A percentile compares a stretch with the other conserved stretches of the same genome.
These are phyloP conservation scores for Temnothorax ravouxi DNA, from an alignment of 2,888 invertebrate genomes.

Conservation along the genomic window DNA sequence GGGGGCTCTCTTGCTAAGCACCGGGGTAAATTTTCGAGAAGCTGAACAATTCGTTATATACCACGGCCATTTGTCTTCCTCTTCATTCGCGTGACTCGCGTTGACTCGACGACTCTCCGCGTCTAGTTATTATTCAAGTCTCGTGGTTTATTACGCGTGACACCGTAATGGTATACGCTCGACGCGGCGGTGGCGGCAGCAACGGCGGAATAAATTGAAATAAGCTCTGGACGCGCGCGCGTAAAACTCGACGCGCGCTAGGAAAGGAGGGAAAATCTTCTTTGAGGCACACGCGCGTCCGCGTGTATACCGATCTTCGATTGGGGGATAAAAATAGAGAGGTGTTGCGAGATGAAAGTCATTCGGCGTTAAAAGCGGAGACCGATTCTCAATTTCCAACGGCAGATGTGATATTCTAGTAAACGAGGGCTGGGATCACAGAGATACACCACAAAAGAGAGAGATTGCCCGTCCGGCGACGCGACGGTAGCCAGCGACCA, in stretches of 20 bases:
- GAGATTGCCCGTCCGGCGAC: constrained; percentile 38
- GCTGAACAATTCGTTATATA: constrained; percentile 51
- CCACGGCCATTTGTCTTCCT: constrained; percentile 48
- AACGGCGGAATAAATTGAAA: constrained; percentile 49
- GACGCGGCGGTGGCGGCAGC: constrained; percentile 6
- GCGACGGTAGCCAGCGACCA: constrained; percentile 31
- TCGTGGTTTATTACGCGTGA: constrained; percentile 47
- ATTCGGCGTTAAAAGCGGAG: constrained; percentile 52
- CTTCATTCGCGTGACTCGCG: constrained; percentile 48
- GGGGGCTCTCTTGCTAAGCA: neutral
- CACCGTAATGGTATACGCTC: constrained; percentile 34
- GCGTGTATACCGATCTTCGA: constrained; percentile 1
- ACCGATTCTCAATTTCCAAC: constrained; percentile 66
- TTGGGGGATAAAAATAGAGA: constrained; percentile 30
- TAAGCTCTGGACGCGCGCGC: constrained; percentile 28
- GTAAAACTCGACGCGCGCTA: constrained; percentile 2
- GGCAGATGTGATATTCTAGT: constrained; percentile 64
- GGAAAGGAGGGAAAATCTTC: neutral
- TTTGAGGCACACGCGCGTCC: neutral
- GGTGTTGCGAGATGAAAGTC: constrained; percentile 34
- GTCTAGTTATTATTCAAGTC: constrained; percentile 57
- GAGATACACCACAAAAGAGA: constrained; percentile 51
- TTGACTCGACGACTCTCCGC: constrained; percentile 54
- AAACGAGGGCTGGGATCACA: constrained; percentile 65
- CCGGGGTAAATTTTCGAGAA: constrained; percentile 37